Percentiles rank a stretch among this genome's conserved stretches.
phyloP scores from a whole-genome alignment of 2,888 invertebrate genomes.

The Drosophila nigritarsus region DNA sequence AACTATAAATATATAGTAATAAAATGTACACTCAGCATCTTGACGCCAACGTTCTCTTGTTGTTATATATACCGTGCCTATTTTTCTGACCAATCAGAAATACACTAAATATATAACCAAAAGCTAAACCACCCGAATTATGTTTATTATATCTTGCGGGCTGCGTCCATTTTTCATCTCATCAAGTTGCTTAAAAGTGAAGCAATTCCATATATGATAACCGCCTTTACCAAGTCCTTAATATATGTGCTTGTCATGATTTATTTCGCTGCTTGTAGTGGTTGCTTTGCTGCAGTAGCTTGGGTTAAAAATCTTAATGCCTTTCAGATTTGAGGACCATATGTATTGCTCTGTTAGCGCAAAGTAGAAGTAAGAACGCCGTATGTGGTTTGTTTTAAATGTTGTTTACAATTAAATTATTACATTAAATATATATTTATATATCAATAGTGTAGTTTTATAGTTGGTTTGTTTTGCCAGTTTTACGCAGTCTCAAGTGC shows the following conservation, averaged over 20 bases:
- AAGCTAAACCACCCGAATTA: neutral
- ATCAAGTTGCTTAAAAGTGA: neutral
- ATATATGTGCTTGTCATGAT: neutral
- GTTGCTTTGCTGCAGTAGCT: neutral
- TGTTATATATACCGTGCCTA: neutral
- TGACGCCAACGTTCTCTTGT: neutral
- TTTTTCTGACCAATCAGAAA: neutral
- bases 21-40: neutral
- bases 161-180: neutral
- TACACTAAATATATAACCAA: neutral
- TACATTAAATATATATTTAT: conserved; percentile 70
- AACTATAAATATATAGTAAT: neutral
- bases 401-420: conserved; percentile 74
- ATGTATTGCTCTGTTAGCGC: conserved; percentile 19
- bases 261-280: neutral
- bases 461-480: conserved; percentile 75
- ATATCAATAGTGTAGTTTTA: conserved; percentile 72
- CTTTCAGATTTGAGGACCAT: conserved; percentile 25
- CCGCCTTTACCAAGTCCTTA: neutral
- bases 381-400: conserved; percentile 59
- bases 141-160: neutral
- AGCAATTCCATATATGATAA: neutral
- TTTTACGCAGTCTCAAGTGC: conserved; percentile 72
- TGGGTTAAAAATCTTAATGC: neutral
- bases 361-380: conserved; percentile 63